Percentiles rank a stretch among this genome's conserved stretches.
Evolutionary conservation across 1,140 invertebrate genomes (phyloP).

Genomic region (Manduca sexta): DNA sequence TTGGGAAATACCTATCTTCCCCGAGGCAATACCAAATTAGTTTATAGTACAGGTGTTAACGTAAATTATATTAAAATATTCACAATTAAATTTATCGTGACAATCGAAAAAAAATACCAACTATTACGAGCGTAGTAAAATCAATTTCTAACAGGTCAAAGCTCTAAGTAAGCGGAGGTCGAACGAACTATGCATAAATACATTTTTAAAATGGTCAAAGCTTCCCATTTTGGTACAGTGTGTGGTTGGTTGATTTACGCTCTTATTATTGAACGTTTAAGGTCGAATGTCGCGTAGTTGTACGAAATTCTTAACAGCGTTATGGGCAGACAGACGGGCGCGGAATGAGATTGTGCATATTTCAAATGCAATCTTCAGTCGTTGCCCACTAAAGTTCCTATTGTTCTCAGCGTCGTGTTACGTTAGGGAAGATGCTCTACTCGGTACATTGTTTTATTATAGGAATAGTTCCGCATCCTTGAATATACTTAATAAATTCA

Average conservation of each 20-base stretch:
- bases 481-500: too few species aligned
- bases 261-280: conserved; percentile 5
- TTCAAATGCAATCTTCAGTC: conserved; percentile 57
- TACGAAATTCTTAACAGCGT: conserved; percentile 15
- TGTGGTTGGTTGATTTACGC: neutral
- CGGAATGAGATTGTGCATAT: conserved; percentile 58
- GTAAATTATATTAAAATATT: too few species aligned
- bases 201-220: conserved; percentile 16
- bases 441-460: conserved; percentile 1
- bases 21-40: too few species aligned
- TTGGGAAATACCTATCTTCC: too few species aligned
- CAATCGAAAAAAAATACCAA: too few species aligned
- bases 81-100: too few species aligned
- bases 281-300: conserved; percentile 9
- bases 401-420: conserved; percentile 31
- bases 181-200: conserved; percentile 40
- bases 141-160: conserved; percentile 31
- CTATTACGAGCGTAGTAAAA: conserved; percentile 16
- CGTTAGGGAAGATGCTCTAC: conserved; percentile 22
- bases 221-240: neutral
- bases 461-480: too few species aligned
- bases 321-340: conserved; percentile 36
- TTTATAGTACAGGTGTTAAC: too few species aligned
- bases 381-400: conserved; percentile 48
- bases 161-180: conserved; percentile 22